Evolutionary conservation across 2,888 invertebrate genomes (phyloP).

Genomic region (Acanthosepion pharaonis): DNA sequence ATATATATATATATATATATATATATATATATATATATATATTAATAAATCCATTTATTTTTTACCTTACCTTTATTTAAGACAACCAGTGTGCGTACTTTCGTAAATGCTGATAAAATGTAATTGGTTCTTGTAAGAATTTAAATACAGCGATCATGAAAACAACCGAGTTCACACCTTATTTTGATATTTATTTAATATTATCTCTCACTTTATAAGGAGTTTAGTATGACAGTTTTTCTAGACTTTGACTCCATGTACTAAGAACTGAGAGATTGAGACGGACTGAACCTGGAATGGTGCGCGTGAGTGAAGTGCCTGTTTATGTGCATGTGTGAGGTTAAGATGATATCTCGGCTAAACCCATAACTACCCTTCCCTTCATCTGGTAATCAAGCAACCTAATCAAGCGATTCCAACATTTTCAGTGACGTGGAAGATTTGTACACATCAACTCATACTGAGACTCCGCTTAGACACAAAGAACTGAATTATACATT

Average conservation of each 20-base stretch:
- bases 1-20: too few relatives aligned
- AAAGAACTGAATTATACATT: not conserved
- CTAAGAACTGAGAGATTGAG: not conserved
- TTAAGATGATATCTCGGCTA: not conserved
- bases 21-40: too few relatives aligned
- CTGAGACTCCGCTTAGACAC: not conserved
- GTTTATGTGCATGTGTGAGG: not conserved
- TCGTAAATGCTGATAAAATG: too few relatives aligned
- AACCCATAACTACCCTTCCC: not conserved
- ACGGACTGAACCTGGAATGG: not conserved
- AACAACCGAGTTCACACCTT: too few relatives aligned
- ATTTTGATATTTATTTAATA: too few relatives aligned
- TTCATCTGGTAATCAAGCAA: not conserved
- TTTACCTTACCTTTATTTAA: too few relatives aligned
- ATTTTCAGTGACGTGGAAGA: not conserved
- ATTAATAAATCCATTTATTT: too few relatives aligned
- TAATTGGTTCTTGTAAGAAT: too few relatives aligned
- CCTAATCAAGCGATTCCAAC: slow-evolving; percentile 1
- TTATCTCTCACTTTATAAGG: not conserved
- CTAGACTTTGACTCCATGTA: not conserved
- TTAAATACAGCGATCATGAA: too few relatives aligned
- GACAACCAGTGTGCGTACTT: too few relatives aligned
- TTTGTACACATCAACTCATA: not conserved
- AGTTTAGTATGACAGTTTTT: not conserved
- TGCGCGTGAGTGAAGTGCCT: not conserved